A percentile compares a stretch with the other conserved stretches of the same genome.
Evolutionary conservation across 1,140 invertebrate genomes (phyloP).

Genomic region (Scaptomyza graminum): DNA sequence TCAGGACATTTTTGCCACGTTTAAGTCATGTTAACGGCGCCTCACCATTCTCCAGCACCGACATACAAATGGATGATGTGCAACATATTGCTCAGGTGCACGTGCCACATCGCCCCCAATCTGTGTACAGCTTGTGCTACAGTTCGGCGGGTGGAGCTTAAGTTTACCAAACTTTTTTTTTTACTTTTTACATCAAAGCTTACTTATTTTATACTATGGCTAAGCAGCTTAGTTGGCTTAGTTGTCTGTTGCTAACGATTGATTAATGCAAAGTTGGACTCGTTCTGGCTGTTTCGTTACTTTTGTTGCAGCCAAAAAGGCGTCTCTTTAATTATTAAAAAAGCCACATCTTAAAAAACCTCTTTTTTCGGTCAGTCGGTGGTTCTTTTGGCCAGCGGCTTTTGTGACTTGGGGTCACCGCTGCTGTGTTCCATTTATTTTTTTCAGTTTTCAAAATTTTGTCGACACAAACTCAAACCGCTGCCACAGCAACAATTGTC

Average conservation of each 20-base stretch:
- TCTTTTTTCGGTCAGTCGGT: conserved; percentile 11
- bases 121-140: conserved; percentile 37
- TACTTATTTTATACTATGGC: conserved; percentile 18
- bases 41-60: conserved; percentile 76
- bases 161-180: neutral
- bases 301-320: conserved; percentile 1
- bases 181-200: neutral
- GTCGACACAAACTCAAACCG: conserved; percentile 75
- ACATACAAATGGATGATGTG: conserved; percentile 65
- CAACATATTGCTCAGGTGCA: conserved; percentile 43
- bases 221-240: conserved; percentile 4
- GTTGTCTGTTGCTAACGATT: conserved; percentile 12
- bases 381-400: conserved; percentile 7
- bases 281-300: neutral
- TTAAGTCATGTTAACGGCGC: conserved; percentile 52
- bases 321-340: conserved; percentile 41
- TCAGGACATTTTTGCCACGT: conserved; percentile 38
- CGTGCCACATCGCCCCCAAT: conserved; percentile 4
- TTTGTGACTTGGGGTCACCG: too few relatives aligned
- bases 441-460: conserved; percentile 65
- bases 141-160: conserved; percentile 11
- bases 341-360: conserved; percentile 14
- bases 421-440: conserved; percentile 7
- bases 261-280: conserved; percentile 12
- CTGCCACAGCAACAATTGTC: conserved; percentile 71